phyloP scores from a whole-genome alignment of 2,888 invertebrate species.

The Orthosia incerta region DNA sequence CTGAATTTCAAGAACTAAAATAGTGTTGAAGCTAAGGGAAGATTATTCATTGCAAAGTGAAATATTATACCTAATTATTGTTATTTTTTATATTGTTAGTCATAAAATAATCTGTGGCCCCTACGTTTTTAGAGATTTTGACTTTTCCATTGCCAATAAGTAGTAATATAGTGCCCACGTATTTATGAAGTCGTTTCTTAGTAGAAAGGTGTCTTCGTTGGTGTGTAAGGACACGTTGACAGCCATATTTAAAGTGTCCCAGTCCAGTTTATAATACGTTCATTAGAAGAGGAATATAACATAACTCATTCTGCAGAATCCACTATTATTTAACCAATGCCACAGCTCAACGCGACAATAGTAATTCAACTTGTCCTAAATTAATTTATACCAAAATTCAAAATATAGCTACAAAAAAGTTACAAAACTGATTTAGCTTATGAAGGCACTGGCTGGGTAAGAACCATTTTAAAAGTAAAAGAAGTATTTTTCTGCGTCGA shows the following conservation, averaged over 20 bases:
- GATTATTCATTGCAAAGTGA: background rate
- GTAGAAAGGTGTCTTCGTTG: background rate
- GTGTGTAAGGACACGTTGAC: background rate
- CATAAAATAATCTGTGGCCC: no score
- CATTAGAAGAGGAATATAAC: no score
- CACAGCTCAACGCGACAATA: background rate
- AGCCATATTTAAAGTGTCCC: background rate
- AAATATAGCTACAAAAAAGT: background rate
- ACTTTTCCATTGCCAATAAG: background rate
- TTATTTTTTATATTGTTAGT: no score
- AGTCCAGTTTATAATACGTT: no score
- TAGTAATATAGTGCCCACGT: background rate
- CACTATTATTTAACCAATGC: conserved; percentile 14
- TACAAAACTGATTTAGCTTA: conserved; percentile 5
- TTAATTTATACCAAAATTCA: background rate
- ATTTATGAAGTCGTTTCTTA: no score
- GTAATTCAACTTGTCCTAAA: background rate
- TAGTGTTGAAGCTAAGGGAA: conserved; percentile 1
- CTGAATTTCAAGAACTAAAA: conserved; percentile 17
- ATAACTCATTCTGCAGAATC: background rate
- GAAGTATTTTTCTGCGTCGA: conserved; percentile 1
- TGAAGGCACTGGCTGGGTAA: background rate
- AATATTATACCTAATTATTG: background rate
- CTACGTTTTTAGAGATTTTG: no score
- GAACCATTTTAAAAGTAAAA: conserved; percentile 22